These are phyloP conservation scores for Drosophila busckii DNA, from an alignment of 1,140 invertebrate species.

Conservation along the genomic window DNA sequence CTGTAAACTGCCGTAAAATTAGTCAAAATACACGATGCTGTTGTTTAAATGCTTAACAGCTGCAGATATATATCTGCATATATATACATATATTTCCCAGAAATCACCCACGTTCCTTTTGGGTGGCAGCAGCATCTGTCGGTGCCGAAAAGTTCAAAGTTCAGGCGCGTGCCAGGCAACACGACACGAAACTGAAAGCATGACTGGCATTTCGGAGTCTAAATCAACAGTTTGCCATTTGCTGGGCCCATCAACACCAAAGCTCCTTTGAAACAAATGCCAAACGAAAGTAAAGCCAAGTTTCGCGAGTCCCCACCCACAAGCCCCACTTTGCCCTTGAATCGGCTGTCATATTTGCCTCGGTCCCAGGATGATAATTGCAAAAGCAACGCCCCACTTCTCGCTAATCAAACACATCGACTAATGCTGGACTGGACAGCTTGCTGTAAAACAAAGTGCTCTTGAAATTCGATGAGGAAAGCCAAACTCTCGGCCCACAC, in stretches of 20 bases:
- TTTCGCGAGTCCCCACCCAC: not conserved
- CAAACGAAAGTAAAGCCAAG: conserved; percentile 24
- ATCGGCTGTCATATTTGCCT: conserved; percentile 20
- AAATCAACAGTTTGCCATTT: conserved; percentile 70
- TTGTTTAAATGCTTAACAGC: too few relatives aligned
- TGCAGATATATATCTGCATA: conserved; percentile 19
- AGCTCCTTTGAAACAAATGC: conserved; percentile 20
- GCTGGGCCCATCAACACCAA: conserved; percentile 9
- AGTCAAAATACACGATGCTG: conserved; percentile 13
- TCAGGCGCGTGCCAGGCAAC: conserved; percentile 47
- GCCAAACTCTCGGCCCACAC: conserved; percentile 49
- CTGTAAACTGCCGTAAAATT: conserved; percentile 23
- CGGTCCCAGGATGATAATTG: conserved; percentile 50
- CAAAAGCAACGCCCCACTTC: conserved; percentile 29
- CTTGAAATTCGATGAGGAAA: conserved; percentile 60
- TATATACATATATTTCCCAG: too few relatives aligned
- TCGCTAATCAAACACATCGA: conserved; percentile 55
- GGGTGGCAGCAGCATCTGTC: conserved; percentile 4
- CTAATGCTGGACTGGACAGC: conserved; percentile 20
- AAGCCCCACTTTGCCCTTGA: not conserved
- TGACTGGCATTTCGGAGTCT: conserved; percentile 39
- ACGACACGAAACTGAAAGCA: conserved; percentile 32
- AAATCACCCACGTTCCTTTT: not conserved
- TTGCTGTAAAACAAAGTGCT: conserved; percentile 43
- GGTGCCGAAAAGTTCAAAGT: conserved; percentile 59